Conservation (phyloP, 2,888 invertebrate species). For the Nymphalis urticae region DNA sequence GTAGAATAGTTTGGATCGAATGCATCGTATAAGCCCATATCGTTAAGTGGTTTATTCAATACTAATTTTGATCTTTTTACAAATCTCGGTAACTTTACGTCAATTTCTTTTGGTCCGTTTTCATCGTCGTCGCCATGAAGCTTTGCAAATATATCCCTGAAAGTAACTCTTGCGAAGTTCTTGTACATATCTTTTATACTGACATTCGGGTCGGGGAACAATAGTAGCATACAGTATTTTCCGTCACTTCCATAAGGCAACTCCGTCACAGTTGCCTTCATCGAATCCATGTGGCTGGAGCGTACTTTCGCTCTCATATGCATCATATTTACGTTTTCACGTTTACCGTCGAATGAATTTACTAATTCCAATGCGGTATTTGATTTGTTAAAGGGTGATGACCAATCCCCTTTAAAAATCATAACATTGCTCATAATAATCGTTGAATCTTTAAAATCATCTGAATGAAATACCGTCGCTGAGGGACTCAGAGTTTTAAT, state of each 20-base stretch:
- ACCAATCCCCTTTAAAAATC: slow-evolving; percentile 83
- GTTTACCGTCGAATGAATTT: slow-evolving; percentile 80
- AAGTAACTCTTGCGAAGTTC: slow-evolving; percentile 70
- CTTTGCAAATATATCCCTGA: slow-evolving; percentile 73
- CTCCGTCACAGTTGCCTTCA: slow-evolving; percentile 84
- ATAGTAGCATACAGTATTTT: slow-evolving; percentile 83
- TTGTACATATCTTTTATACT: slow-evolving; percentile 74
- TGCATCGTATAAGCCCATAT: slow-evolving; percentile 85
- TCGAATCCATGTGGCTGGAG: slow-evolving; percentile 76
- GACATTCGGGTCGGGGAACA: slow-evolving; percentile 82
- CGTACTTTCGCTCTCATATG: slow-evolving; percentile 81
- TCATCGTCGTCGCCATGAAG: slow-evolving; percentile 71
- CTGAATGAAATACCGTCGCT: slow-evolving; percentile 56
- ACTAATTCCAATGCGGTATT: slow-evolving; percentile 74
- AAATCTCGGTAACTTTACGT: slow-evolving; percentile 84
- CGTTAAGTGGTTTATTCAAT: slow-evolving; percentile 79
- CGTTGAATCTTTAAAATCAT: slow-evolving; percentile 79
- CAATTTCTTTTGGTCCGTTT: slow-evolving; percentile 82
- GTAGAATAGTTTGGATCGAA: slow-evolving; percentile 81
- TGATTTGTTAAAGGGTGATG: slow-evolving; percentile 82
- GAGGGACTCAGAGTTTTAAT: slow-evolving; percentile 33
- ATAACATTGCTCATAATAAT: slow-evolving; percentile 78
- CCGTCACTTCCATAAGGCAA: slow-evolving; percentile 84
- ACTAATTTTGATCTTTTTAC: slow-evolving; percentile 82
- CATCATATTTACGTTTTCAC: slow-evolving; percentile 88